These are phyloP conservation scores for Carduelis carduelis DNA, from an alignment of 2,797 vertebrate species.

Conservation along the genomic window DNA sequence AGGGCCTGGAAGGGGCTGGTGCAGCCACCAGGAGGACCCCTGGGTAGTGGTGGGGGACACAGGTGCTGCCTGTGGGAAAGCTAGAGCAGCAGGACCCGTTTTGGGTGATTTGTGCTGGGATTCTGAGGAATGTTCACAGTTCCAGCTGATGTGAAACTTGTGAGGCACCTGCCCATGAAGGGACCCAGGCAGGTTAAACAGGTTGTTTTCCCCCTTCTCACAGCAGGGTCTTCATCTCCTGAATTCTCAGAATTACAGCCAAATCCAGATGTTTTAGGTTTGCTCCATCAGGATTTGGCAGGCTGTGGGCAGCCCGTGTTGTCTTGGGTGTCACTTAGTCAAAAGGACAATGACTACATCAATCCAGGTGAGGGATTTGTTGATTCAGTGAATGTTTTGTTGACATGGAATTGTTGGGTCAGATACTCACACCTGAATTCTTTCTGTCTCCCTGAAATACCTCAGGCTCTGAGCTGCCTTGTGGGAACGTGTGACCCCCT, in stretches of 20 bases:
- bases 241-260: background rate
- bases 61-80: background rate
- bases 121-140: background rate
- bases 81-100: accelerated
- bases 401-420: background rate
- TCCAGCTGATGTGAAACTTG: background rate
- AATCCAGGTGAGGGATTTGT: background rate
- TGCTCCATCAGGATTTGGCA: background rate
- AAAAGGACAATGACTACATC: background rate
- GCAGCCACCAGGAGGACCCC: background rate
- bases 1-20: accelerated
- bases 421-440: background rate
- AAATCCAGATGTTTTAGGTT: background rate
- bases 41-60: background rate
- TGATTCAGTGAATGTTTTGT: background rate
- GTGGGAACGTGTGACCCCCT: background rate
- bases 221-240: background rate
- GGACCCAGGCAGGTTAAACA: background rate
- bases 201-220: background rate
- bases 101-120: accelerated
- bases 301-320: background rate
- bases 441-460: background rate
- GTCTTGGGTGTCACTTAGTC: background rate
- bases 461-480: background rate
- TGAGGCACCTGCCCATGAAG: background rate